phyloP scores from a whole-genome alignment of 2,797 vertebrate genomes.

The Hyperoplus lanceolatus region DNA sequence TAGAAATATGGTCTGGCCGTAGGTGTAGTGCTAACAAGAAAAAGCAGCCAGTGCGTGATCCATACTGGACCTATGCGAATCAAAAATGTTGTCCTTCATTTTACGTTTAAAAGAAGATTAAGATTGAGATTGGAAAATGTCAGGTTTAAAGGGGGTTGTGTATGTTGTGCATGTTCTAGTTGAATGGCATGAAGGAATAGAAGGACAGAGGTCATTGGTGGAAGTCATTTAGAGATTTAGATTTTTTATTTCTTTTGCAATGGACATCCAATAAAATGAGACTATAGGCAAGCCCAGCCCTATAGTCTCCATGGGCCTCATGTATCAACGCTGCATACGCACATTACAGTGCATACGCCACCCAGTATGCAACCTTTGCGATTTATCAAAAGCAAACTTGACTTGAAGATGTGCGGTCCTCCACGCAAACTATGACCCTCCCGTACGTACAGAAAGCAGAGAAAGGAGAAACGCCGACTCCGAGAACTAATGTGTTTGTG shows the following conservation, averaged over 20 bases:
- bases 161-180: constrained; percentile 21
- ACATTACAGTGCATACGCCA: too few species aligned
- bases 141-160: constrained; percentile 4
- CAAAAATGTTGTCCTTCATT: constrained; percentile 42
- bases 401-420: too few species aligned
- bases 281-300: too few species aligned
- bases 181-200: background rate
- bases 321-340: too few species aligned
- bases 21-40: constrained; percentile 49
- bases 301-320: too few species aligned
- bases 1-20: constrained; percentile 40
- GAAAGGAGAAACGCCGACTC: too few species aligned
- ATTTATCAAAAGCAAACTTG: too few species aligned
- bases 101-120: constrained; percentile 20
- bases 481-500: too few species aligned
- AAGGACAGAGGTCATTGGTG: background rate
- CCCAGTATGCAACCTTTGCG: too few species aligned
- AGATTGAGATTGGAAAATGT: constrained; percentile 38
- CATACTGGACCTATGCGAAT: constrained; percentile 41
- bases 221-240: background rate
- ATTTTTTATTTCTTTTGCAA: background rate
- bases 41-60: constrained; percentile 29
- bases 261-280: background rate
- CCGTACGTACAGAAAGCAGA: too few species aligned
- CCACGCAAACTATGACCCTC: too few species aligned